Percentiles rank a stretch among this genome's conserved stretches.
Evolutionary conservation across 2,888 invertebrate species (phyloP).

Genomic region (Rugalucina vietnamica): DNA sequence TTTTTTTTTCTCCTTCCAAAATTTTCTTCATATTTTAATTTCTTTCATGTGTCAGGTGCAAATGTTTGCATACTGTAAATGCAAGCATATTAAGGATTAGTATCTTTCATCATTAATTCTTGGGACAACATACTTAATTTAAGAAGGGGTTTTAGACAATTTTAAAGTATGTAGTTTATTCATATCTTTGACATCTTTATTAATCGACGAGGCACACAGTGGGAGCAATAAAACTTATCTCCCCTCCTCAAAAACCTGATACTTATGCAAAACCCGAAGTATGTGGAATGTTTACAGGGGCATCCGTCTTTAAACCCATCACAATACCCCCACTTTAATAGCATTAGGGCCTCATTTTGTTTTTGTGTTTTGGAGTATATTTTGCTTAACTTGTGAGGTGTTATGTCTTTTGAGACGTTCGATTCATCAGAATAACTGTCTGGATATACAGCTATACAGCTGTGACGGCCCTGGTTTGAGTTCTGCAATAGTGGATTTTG

Average conservation of each 20-base stretch:
- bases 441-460: not conserved
- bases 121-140: too few species aligned
- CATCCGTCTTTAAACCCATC: not conserved
- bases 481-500: not conserved
- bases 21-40: too few species aligned
- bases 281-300: slow-evolving; percentile 3
- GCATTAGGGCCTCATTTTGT: not conserved
- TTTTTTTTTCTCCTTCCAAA: too few species aligned
- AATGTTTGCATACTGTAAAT: too few species aligned
- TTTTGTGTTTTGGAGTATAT: not conserved
- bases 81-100: too few species aligned
- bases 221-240: slow-evolving; percentile 10
- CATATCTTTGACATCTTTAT: too few species aligned
- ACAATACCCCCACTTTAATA: slow-evolving; percentile 9
- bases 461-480: slow-evolving; percentile 1
- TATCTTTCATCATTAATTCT: too few species aligned
- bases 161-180: too few species aligned
- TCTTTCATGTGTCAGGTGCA: too few species aligned
- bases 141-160: too few species aligned
- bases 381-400: not conserved
- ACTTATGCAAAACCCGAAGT: not conserved
- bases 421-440: not conserved
- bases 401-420: not conserved
- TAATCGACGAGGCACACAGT: not conserved
- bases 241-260: not conserved